phyloP scores from a whole-genome alignment of 1,140 invertebrate species.

The Cephus cinctus region DNA sequence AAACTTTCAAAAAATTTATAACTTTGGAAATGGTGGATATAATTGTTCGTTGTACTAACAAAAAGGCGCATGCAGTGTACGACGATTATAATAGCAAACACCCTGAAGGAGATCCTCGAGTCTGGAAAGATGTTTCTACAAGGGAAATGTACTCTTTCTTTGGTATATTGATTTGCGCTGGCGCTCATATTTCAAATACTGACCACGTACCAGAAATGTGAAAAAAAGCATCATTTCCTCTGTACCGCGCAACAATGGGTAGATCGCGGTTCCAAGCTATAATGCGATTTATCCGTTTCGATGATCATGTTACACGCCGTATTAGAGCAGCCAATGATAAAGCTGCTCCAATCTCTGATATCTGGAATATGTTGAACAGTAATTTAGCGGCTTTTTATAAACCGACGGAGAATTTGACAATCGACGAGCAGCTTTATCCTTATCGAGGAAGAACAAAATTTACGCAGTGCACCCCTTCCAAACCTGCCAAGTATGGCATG shows the following conservation, averaged over 20 bases:
- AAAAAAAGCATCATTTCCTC: background rate
- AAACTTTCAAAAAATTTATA: slow-evolving; percentile 11
- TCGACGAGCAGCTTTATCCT: slow-evolving; percentile 30
- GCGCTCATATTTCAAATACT: slow-evolving; percentile 4
- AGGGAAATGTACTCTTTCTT: slow-evolving; percentile 6
- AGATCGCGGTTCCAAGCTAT: slow-evolving; percentile 8
- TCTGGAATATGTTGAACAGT: slow-evolving; percentile 27
- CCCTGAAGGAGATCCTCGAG: background rate
- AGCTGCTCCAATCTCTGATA: slow-evolving; percentile 25
- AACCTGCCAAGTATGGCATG: slow-evolving; percentile 49
- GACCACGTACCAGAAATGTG: slow-evolving; percentile 6
- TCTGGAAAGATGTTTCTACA: background rate
- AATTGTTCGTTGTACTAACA: slow-evolving; percentile 18
- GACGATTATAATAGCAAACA: slow-evolving; percentile 5
- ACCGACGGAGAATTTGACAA: slow-evolving; percentile 27
- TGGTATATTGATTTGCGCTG: slow-evolving; percentile 4
- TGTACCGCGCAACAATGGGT: slow-evolving; percentile 12
- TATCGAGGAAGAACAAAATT: slow-evolving; percentile 37
- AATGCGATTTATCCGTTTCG: slow-evolving; percentile 22
- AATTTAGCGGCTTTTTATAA: slow-evolving; percentile 28
- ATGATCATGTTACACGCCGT: slow-evolving; percentile 16
- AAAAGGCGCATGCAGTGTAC: slow-evolving; percentile 15
- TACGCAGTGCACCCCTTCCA: slow-evolving; percentile 41
- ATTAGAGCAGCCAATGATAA: slow-evolving; percentile 18
- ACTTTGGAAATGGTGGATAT: slow-evolving; percentile 17